A percentile compares a stretch with the other conserved stretches of the same genome.
Evolutionary conservation across 1,140 invertebrate species (phyloP).

Genomic region (Eufriesea mexicana): DNA sequence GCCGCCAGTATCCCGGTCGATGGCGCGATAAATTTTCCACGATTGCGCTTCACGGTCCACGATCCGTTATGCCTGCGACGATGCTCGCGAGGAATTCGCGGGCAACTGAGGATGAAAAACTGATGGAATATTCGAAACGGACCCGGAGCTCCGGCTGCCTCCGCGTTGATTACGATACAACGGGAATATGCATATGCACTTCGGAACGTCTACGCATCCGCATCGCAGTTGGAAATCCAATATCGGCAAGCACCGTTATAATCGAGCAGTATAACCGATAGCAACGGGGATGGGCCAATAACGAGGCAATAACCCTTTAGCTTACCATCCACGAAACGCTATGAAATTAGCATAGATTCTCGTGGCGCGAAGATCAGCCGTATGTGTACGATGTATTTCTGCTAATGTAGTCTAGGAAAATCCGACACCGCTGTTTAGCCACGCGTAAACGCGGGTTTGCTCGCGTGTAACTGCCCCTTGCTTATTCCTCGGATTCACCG

Average conservation of each 20-base stretch:
- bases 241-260: constrained; percentile 59
- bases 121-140: constrained; percentile 9
- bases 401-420: constrained; percentile 54
- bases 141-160: not conserved
- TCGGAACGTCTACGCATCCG: constrained; percentile 56
- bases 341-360: constrained; percentile 69
- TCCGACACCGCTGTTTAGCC: constrained; percentile 39
- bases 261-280: constrained; percentile 63
- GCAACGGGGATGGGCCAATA: constrained; percentile 58
- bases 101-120: constrained; percentile 5
- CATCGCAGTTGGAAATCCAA: constrained; percentile 63
- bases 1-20: not conserved
- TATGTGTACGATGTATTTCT: constrained; percentile 60
- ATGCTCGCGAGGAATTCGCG: not conserved
- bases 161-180: constrained; percentile 43
- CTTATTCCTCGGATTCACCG: constrained; percentile 1
- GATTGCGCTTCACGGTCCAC: not conserved
- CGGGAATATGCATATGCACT: constrained; percentile 33
- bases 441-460: constrained; percentile 34
- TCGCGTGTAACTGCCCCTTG: constrained; percentile 5
- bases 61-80: not conserved
- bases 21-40: not conserved
- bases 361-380: constrained; percentile 58
- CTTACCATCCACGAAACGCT: constrained; percentile 61
- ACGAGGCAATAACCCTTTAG: constrained; percentile 66